These are phyloP conservation scores for Austrofundulus limnaeus DNA, from an alignment of 2,113 vertebrate species.

Conservation along the genomic window DNA sequence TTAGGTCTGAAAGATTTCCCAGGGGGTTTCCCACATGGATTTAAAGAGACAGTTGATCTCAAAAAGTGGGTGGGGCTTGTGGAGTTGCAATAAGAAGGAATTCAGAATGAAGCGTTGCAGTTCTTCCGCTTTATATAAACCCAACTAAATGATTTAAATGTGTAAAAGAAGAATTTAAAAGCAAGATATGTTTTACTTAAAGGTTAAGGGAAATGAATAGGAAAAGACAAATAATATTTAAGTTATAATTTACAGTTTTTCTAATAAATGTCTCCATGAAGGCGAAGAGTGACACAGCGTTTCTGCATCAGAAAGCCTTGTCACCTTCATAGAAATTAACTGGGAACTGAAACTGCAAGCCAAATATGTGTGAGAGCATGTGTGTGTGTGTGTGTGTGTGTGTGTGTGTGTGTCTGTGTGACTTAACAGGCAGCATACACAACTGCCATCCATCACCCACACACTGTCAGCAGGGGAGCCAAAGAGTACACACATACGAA, in stretches of 20 bases:
- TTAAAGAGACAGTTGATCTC: too few species aligned
- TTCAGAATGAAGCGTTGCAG: too few species aligned
- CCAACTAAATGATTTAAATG: too few species aligned
- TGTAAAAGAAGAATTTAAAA: too few species aligned
- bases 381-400: constrained; percentile 47
- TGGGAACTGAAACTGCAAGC: constrained; percentile 38
- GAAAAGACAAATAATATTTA: not conserved
- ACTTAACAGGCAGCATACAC: constrained; percentile 68
- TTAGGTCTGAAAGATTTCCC: not conserved
- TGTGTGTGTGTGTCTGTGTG: constrained; percentile 48
- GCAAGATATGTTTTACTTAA: too few species aligned
- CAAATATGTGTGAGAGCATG: constrained; percentile 31
- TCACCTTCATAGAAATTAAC: constrained; percentile 51
- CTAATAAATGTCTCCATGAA: constrained; percentile 20
- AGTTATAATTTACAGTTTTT: not conserved
- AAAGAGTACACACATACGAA: constrained; percentile 44
- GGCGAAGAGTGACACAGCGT: constrained; percentile 46
- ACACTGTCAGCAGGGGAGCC: constrained; percentile 70
- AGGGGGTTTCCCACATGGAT: too few species aligned
- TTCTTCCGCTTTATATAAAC: too few species aligned
- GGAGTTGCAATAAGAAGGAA: too few species aligned
- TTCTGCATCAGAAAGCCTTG: constrained; percentile 58
- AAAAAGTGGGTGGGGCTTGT: too few species aligned
- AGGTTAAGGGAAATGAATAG: not conserved
- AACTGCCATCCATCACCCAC: constrained; percentile 70